Conservation (phyloP, 2,888 invertebrate species). For the Melanchra persicariae region DNA sequence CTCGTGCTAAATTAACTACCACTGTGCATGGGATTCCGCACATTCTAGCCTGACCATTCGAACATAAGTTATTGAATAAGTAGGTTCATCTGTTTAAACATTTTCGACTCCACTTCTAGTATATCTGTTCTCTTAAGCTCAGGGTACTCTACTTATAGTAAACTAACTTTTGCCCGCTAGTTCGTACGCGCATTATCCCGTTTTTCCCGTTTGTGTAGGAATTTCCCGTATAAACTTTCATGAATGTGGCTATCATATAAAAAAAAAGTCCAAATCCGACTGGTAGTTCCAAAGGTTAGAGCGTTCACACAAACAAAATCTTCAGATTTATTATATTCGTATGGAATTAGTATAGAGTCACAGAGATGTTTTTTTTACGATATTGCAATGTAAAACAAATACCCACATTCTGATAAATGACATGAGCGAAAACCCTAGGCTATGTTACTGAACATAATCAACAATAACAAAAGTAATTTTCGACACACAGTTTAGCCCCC, state of each 20-base stretch:
- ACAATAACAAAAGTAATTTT: conserved; percentile 36
- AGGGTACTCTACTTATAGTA: too few relatives aligned
- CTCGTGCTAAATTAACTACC: conserved; percentile 42
- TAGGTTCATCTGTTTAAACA: too few relatives aligned
- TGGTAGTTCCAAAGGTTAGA: too few relatives aligned
- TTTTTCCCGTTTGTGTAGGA: too few relatives aligned
- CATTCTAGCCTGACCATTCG: conserved; percentile 27
- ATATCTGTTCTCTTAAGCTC: background rate
- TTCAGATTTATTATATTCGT: too few relatives aligned
- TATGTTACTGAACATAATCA: conserved; percentile 36
- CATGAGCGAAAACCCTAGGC: background rate
- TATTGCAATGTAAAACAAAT: background rate
- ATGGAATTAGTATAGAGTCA: too few relatives aligned
- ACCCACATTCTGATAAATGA: conserved; percentile 18
- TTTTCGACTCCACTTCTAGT: background rate
- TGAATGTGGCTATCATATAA: too few relatives aligned
- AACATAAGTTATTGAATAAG: conserved; percentile 25
- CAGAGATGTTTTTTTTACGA: background rate
- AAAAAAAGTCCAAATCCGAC: too few relatives aligned
- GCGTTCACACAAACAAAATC: too few relatives aligned
- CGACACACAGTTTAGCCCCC: conserved; percentile 22
- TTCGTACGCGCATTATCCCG: too few relatives aligned
- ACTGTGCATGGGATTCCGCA: conserved; percentile 22
- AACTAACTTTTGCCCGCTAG: too few relatives aligned
- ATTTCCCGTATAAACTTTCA: too few relatives aligned